A percentile compares a stretch with the other conserved stretches of the same genome.
Conservation (phyloP, 2,113 vertebrate genomes). For the Chionomys nivalis region DNA sequence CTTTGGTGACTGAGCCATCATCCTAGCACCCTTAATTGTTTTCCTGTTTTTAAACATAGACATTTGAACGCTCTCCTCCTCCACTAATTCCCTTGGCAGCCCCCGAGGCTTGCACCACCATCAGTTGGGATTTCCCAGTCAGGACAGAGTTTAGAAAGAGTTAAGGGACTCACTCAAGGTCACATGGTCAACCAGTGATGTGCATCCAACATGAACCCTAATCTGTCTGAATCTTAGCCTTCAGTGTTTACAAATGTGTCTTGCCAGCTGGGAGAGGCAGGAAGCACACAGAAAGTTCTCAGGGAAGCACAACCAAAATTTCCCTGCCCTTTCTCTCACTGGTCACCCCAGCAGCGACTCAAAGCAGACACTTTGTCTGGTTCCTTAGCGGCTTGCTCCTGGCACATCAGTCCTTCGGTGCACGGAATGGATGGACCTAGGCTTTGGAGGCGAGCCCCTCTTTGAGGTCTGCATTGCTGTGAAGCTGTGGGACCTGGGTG, state of each 20-base stretch:
- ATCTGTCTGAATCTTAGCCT: conserved; percentile 61
- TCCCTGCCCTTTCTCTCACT: background rate
- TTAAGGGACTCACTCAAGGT: background rate
- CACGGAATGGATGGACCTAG: background rate
- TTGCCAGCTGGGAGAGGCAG: conserved; percentile 67
- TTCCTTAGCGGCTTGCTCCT: conserved; percentile 4
- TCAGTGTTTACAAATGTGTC: conserved; percentile 33
- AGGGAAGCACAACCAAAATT: conserved; percentile 3
- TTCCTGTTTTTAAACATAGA: background rate
- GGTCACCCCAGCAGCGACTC: background rate
- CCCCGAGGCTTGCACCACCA: accelerated
- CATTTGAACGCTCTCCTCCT: background rate
- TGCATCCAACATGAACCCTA: background rate
- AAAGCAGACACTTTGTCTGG: background rate
- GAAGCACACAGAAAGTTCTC: conserved; percentile 36
- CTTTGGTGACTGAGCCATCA: background rate
- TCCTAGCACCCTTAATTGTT: background rate
- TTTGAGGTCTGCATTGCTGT: background rate
- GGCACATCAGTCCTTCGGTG: accelerated
- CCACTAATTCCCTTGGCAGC: background rate
- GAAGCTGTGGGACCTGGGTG: background rate
- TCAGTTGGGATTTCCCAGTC: background rate
- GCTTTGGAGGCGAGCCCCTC: background rate
- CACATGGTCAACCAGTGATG: background rate
- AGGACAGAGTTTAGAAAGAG: background rate